Percentiles rank a stretch among this genome's conserved stretches.
These are phyloP conservation scores for Oryzias curvinotus DNA, from an alignment of 2,113 vertebrate genomes.

Conservation along the genomic window DNA sequence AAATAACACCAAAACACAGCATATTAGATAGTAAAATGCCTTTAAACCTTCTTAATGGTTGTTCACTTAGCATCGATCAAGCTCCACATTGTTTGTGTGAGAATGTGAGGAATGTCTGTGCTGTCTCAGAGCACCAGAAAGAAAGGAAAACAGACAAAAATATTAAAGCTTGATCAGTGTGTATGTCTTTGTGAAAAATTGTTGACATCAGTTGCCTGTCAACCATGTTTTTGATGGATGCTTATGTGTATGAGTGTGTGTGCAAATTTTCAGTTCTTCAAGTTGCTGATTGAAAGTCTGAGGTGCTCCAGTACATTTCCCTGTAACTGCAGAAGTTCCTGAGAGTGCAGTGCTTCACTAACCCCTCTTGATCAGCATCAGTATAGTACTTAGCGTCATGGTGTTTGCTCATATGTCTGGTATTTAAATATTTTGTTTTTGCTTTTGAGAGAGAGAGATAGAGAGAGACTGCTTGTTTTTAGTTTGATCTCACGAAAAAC, in stretches of 20 bases:
- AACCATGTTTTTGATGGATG: constrained; percentile 17
- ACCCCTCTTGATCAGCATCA: constrained; percentile 36
- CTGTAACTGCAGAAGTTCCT: constrained; percentile 1
- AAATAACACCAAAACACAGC: background rate
- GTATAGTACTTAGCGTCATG: background rate
- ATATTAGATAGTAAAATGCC: background rate
- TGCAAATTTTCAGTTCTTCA: background rate
- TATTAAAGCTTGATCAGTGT: background rate
- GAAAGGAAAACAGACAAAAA: background rate
- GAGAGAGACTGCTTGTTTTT: too few species aligned
- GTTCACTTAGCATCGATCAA: constrained; percentile 14
- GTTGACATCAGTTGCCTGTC: constrained; percentile 31
- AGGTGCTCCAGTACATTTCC: background rate
- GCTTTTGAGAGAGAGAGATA: too few species aligned
- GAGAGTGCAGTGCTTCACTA: constrained; percentile 25
- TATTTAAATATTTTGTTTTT: too few species aligned
- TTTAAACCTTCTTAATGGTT: background rate
- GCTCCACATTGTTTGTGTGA: background rate
- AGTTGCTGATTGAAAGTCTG: background rate
- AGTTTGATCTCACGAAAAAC: too few species aligned
- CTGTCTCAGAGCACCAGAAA: background rate
- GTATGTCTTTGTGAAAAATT: constrained; percentile 3
- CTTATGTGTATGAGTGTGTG: constrained; percentile 6
- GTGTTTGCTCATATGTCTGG: too few species aligned
- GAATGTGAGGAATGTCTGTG: background rate